Base-by-base conservation (phyloP, 2,113 vertebrate genomes). In the Xiphorhynchus elegans region DNA sequence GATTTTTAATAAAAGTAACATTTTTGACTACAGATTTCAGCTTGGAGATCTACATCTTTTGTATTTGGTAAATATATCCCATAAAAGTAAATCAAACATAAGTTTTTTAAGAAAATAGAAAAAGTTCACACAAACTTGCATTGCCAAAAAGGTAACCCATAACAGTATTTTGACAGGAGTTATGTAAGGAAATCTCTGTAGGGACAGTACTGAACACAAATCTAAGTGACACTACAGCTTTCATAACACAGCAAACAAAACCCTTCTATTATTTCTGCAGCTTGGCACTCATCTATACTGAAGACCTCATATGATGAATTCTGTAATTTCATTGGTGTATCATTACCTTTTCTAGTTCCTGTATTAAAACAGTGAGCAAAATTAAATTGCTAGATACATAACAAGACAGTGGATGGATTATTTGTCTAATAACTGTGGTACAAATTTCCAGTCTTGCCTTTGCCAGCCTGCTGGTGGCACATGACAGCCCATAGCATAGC, bases 401-500 rank as follows among this genome's bases (percentile, higher is more conserved):
- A 44, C 11, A 47, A 84, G 18, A 47, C 14, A 63, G 11, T 2
- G 2, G 17, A 37, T 24, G 23, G 10, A 42, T 13, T 24, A 52
- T 2, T 15, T 83, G 31, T 15, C 21, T 18, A n/a, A 4, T 6
- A 77, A 25, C 9, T 17, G 2, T 24, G 24, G 37, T 39, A 69
- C 0, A 2, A 37, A n/a, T 39, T 91, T 76, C 44, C 79, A 9
- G 1, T 12, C 13, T 50, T 56, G 15, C 16, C 37, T 82, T 79
- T 1, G 0, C 40, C 49, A 87, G 13, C 28, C 20, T 70, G 13
- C 26, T 68, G 37, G 17, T 49, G 5, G 0, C 46, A 62, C 5
- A 1, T 6, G 62, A 25, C 42, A 47, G 21, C 46, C 20, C 25
- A 40, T 4, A 25, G 37, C 19, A 10, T 0, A n/a, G 44, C 44